Percentiles rank a stretch among this genome's conserved stretches.
These are phyloP conservation scores for Sinodicranocentrus sp. DNA, from an alignment of 2,888 invertebrate genomes.

Conservation along the genomic window DNA sequence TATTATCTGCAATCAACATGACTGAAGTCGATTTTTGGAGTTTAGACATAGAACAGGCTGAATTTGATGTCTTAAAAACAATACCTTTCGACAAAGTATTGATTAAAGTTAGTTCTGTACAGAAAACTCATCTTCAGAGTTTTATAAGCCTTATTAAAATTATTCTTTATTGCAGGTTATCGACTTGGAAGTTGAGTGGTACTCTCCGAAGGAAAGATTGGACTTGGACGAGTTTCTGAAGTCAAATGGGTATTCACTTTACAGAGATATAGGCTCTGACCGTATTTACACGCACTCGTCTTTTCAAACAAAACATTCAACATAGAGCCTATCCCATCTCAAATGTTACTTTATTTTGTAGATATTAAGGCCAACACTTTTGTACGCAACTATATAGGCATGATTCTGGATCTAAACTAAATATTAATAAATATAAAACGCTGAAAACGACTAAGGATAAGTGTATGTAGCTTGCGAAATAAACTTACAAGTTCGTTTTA, in stretches of 20 bases:
- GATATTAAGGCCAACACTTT: too few species aligned
- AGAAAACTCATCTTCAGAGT: neutral
- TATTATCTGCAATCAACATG: constrained; percentile 14
- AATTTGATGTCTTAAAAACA: constrained; percentile 41
- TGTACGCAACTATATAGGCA: too few species aligned
- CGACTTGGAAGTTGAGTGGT: constrained; percentile 11
- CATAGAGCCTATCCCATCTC: too few species aligned
- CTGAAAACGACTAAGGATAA: too few species aligned
- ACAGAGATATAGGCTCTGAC: neutral
- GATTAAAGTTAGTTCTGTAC: constrained; percentile 18
- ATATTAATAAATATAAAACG: too few species aligned
- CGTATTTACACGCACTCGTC: constrained; percentile 34
- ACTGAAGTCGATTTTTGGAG: constrained; percentile 45
- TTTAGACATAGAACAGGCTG: constrained; percentile 41
- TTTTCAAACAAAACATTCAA: neutral
- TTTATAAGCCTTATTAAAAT: neutral
- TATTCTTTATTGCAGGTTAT: constrained; percentile 11
- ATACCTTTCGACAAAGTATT: constrained; percentile 48
- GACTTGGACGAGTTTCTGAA: constrained; percentile 22
- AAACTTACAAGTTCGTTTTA: too few species aligned
- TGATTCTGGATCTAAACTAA: too few species aligned
- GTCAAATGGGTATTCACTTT: constrained; percentile 17
- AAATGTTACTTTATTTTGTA: too few species aligned
- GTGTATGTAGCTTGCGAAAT: too few species aligned
- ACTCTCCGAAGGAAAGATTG: neutral